Evolutionary conservation across 2,113 vertebrate species (phyloP).

Genomic region (Hydropotes inermis): DNA sequence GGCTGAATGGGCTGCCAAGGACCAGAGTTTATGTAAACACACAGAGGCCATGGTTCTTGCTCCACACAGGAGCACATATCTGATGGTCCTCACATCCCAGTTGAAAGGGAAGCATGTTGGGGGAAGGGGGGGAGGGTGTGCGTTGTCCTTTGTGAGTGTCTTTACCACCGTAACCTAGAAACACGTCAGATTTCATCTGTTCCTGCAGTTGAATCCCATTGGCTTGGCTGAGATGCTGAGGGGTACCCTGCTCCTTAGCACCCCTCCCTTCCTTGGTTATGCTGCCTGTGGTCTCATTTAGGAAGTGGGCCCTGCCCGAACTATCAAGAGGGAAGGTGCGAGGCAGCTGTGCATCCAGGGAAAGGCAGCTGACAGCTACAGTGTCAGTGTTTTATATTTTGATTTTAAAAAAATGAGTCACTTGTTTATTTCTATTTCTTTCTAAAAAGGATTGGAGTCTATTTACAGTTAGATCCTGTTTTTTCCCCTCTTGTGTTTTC

Average conservation of each 20-base stretch:
- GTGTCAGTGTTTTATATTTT: background rate
- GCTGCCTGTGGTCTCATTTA: background rate
- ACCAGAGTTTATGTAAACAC: background rate
- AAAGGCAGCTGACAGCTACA: background rate
- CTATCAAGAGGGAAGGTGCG: background rate
- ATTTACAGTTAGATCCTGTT: background rate
- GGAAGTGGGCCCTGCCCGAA: background rate
- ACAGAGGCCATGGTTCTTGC: background rate
- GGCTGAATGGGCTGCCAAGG: background rate
- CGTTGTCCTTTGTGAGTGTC: background rate
- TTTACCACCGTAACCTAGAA: background rate
- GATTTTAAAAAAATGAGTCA: background rate
- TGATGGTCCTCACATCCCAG: background rate
- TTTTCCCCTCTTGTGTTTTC: background rate
- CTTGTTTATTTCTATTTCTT: background rate
- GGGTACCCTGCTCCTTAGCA: background rate
- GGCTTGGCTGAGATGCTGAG: background rate
- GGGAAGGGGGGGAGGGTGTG: no score
- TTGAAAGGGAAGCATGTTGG: background rate
- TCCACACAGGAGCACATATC: background rate
- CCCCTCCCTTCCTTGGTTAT: background rate
- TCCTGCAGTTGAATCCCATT: background rate
- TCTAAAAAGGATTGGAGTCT: background rate
- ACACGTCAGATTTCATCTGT: background rate
- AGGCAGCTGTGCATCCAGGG: background rate